Base-by-base conservation (phyloP, 92 coral and sea anemone genomes). In the Porites evermanni region DNA sequence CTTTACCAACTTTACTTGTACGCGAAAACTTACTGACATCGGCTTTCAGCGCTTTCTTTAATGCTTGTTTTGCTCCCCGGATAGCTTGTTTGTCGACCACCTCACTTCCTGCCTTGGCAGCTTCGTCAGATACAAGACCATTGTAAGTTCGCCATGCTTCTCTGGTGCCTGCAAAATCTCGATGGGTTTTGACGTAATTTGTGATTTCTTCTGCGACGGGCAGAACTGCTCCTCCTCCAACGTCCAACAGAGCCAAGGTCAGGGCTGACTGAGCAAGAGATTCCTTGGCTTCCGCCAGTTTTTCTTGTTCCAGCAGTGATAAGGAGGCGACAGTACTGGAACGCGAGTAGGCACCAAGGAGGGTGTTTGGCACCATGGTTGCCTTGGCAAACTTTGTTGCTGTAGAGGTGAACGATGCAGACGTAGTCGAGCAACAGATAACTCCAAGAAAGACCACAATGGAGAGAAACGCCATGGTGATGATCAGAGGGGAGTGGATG, bases 181-280 rank as follows among this genome's bases (percentile, higher is more conserved):
- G 17, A 5, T 13, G 26, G 6, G 14, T 65, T 14, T 38, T 61
- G 83, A 61, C 83, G 59, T 78, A 78, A 9, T 78, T 19, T 10
- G 51, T 50, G 56, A 61, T 38, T 63, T 78, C 20, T 16, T 78
- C 72, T 24, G 83, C 61, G 1, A 78, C 72, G 2, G 83, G 83
- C 4, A 78, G 14, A 12, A 61, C 70, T 17, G 29, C 16, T 18
- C 81, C 81, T 8, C 68, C 81, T 77, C 81, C 81, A 8, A 77
- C 7, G 11, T 77, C 81, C 12, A 77, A 58, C 20, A 77, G 4
- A 10, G 12, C 2, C 14, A 77, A 64, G 1, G 81, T 77, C 53
- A 78, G 20, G 17, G 83, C 72, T 38, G 83, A 32, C 64, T 78
- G 83, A 6, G 72, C 71, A 78, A 78, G 83, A 50, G 72, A 52